Base-by-base conservation (phyloP, 2,888 invertebrate species). In the Drosophila monieri region DNA sequence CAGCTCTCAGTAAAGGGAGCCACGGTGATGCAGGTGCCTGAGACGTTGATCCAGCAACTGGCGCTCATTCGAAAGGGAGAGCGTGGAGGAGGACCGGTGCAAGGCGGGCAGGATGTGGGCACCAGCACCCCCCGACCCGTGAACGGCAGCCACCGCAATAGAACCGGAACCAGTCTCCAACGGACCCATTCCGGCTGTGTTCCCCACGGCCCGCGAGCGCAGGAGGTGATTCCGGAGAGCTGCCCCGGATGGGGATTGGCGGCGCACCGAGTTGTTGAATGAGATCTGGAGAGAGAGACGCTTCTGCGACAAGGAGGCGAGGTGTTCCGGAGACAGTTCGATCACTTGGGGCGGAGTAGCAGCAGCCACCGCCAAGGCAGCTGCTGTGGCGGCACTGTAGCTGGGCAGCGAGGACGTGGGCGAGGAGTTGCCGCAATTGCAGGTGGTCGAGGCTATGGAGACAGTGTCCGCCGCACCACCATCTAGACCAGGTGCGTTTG, bases 221-320 rank as follows among this genome's bases (percentile, higher is more conserved):
- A 90, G 64, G 56, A 91, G 66, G 74, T 91, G 89, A 61, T 90
- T 91, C 10, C 91, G 89, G 3, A 90, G 71, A 65, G 90, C 88
- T 23, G 86, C 65, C 14, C 88, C 81, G 8, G 85, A 78, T 2
- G 85, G 77, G 9, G 86, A 85, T 27, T 78, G 88, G 3, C 90
- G 88, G 4, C 89, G 85, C 37, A 88, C 73, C 14, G 88, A 81
- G 5, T 85, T 83, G 43, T 90, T 91, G 56, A 91, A 89, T 54
- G 91, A 88, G 74, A 91, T 91, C 85, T 91, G 91, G 65, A 91
- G 76, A 12, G 91, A 91, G 41, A 91, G 83, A 27, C 90, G 91
- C 70, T 91, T 91, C 66, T 90, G 87, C 35, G 91, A 91, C 48
- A 91, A 79, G 4, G 88, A 80, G 48, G 90, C 89, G 77, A 91